These are phyloP conservation scores for Melanogrammus aeglefinus DNA, from an alignment of 2,797 vertebrate species.

Conservation along the genomic window DNA sequence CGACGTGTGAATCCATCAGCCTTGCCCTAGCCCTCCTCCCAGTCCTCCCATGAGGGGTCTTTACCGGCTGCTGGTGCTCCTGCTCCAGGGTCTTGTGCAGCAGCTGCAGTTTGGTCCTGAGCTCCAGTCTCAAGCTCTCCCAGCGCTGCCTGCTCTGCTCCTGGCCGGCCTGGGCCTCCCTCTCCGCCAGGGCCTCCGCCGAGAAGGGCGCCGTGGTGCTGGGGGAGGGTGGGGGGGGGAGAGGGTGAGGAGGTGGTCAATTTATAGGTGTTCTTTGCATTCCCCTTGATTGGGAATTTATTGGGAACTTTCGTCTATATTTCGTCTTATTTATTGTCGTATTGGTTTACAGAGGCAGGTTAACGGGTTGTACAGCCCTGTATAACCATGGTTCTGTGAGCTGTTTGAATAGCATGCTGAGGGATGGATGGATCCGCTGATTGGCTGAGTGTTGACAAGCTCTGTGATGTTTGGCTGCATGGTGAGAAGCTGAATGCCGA, in stretches of 20 bases:
- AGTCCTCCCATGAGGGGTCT: not conserved
- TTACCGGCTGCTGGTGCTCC: slow-evolving; percentile 85
- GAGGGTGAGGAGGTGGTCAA: no score
- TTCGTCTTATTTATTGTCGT: not conserved
- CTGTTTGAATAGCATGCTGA: no score
- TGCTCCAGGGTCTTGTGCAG: slow-evolving; percentile 86
- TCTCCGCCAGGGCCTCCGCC: slow-evolving; percentile 74
- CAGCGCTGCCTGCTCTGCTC: slow-evolving; percentile 88
- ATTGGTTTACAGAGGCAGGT: no score
- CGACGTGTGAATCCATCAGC: no score
- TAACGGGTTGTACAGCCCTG: no score
- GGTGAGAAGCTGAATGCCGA: no score
- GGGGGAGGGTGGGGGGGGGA: slow-evolving; percentile 10
- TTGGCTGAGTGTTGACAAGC: no score
- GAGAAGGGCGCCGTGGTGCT: slow-evolving; percentile 78
- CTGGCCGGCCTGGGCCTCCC: slow-evolving; percentile 67
- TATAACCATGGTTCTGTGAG: no score
- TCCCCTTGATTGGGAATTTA: not conserved
- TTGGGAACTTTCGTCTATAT: not conserved
- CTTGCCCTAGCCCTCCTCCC: not conserved
- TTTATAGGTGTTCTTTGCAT: no score
- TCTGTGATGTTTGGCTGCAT: no score
- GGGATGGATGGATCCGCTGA: no score
- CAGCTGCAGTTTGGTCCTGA: slow-evolving; percentile 84
- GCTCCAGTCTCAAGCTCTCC: slow-evolving; percentile 88